Evolutionary conservation across 2,113 vertebrate species (phyloP).

Genomic region (Platanista minor): DNA sequence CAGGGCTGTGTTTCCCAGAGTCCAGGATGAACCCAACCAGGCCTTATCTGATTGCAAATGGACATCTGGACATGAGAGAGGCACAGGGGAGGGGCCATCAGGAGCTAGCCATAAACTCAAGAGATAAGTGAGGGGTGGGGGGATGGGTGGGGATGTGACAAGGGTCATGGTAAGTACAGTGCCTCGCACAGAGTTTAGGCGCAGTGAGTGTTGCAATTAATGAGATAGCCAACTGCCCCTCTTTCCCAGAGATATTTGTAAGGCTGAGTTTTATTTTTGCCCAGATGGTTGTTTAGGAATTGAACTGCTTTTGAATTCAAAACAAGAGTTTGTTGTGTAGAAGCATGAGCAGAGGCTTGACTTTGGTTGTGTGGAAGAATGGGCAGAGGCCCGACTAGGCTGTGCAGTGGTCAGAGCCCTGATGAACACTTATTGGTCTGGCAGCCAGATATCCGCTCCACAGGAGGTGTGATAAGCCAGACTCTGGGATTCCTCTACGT

Average conservation of each 20-base stretch:
- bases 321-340: neutral
- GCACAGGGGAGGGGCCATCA: neutral
- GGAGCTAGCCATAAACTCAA: neutral
- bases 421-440: neutral
- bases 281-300: neutral
- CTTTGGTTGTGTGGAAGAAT: neutral
- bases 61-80: neutral
- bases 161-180: neutral
- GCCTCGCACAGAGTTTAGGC: neutral
- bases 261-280: constrained; percentile 27
- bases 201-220: neutral
- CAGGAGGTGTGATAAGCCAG: neutral
- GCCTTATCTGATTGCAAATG: neutral
- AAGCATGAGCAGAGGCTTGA: neutral
- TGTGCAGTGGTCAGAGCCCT: neutral
- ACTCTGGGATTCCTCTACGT: neutral
- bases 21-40: neutral
- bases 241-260: neutral
- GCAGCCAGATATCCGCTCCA: neutral
- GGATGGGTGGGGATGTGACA: neutral
- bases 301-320: neutral
- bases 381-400: neutral
- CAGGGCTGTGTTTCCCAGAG: constrained; percentile 8
- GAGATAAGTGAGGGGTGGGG: neutral
- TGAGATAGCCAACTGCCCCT: neutral